These are phyloP conservation scores for Platichthys stellatus DNA, from an alignment of 2,113 vertebrate species.

Conservation along the genomic window DNA sequence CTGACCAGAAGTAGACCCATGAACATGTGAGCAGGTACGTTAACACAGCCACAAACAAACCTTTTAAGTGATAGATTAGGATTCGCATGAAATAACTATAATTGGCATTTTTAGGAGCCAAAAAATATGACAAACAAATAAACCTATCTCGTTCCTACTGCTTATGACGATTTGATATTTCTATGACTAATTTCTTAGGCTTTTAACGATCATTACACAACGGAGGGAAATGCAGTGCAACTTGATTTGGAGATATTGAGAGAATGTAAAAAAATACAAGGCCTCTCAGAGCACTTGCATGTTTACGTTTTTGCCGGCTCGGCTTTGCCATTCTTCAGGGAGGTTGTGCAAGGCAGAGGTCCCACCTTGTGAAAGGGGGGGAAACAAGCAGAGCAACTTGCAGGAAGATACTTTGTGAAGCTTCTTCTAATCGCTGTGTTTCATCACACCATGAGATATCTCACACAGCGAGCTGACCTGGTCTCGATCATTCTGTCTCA, in stretches of 20 bases:
- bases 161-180: not conserved
- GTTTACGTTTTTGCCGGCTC: slow-evolving; percentile 17
- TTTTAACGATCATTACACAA: too few species aligned
- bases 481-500: not conserved
- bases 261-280: not conserved
- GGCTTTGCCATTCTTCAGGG: slow-evolving; percentile 51
- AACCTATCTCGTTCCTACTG: slow-evolving; percentile 2
- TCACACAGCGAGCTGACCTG: not conserved
- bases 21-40: slow-evolving; percentile 3
- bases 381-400: slow-evolving; percentile 11
- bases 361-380: slow-evolving; percentile 16
- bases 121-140: slow-evolving; percentile 14
- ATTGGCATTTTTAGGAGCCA: slow-evolving; percentile 22
- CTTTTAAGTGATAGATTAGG: slow-evolving; percentile 57
- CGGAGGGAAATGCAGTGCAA: slow-evolving; percentile 9
- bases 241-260: not conserved
- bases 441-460: slow-evolving; percentile 4
- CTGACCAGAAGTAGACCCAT: slow-evolving; percentile 29
- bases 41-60: slow-evolving; percentile 31
- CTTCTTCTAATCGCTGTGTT: slow-evolving; percentile 19
- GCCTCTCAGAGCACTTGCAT: not conserved
- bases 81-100: slow-evolving; percentile 49
- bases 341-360: slow-evolving; percentile 58
- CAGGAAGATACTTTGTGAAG: slow-evolving; percentile 1
- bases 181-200: not conserved